A percentile compares a stretch with the other conserved stretches of the same genome.
Evolutionary conservation across 1,140 invertebrate species (phyloP).

Genomic region (fruit fly (Drosophila melanogaster)): DNA sequence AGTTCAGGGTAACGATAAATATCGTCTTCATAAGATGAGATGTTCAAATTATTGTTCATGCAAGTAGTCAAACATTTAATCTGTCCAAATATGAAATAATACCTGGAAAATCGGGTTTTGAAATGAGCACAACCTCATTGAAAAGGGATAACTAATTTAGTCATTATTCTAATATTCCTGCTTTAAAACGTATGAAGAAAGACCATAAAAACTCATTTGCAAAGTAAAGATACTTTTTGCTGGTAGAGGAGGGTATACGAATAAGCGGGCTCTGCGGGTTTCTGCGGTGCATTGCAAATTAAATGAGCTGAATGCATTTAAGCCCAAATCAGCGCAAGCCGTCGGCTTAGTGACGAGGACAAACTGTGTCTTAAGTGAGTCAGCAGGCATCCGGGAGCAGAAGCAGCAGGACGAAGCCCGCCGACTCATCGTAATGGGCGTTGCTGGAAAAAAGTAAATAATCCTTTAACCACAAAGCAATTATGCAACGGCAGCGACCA

Average conservation of each 20-base stretch:
- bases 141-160: not conserved
- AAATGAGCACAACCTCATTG: not conserved
- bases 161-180: not conserved
- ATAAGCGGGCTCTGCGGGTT: slow-evolving; percentile 16
- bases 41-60: not conserved
- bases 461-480: slow-evolving; percentile 80
- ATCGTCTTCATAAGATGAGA: not conserved
- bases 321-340: slow-evolving; percentile 76
- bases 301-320: slow-evolving; percentile 81
- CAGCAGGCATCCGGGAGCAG: slow-evolving; percentile 49
- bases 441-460: slow-evolving; percentile 64
- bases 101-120: not conserved
- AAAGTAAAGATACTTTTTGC: not conserved
- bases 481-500: slow-evolving; percentile 58
- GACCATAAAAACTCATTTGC: not conserved
- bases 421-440: slow-evolving; percentile 7
- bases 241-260: not conserved
- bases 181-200: not conserved
- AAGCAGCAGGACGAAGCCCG: slow-evolving; percentile 12
- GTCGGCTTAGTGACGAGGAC: slow-evolving; percentile 59
- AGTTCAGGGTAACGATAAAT: slow-evolving; percentile 7
- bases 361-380: slow-evolving; percentile 67
- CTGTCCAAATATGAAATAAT: not conserved
- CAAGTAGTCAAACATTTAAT: not conserved
- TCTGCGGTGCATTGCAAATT: slow-evolving; percentile 64